Base-by-base conservation (phyloP, 2,113 vertebrate genomes). In the Rafetus swinhoei region DNA sequence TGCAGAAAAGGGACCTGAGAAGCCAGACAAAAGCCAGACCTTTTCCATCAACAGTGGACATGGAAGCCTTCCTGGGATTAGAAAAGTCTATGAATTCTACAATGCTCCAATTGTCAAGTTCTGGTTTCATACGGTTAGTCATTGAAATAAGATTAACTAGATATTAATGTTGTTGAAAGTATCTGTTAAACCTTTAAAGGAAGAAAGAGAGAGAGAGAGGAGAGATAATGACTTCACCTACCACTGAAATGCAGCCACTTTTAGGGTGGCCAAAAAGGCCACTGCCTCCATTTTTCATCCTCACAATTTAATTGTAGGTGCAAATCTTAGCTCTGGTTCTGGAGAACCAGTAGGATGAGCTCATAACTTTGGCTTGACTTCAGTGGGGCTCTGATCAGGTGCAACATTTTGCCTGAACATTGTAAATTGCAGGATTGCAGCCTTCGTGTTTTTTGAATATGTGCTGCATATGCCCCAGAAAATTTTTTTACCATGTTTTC, bases 71-170 rank as follows among this genome's bases (percentile, higher is more conserved):
- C 97, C 98, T 15, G 97, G 98, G 95, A 98, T 98, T 81, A 98
- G 97, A 82, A 99, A 98, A 97, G 87, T 99, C 84, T 99, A 98
- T 90, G 99, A 99, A 88, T 99, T 99, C 98, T 99, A 99, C 98
- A 99, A 97, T 0, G 99, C 99, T 79, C 99, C 99, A 12, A 99
- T 99, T 93, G 99, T 99, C 97, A 99, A 99, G 96, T 99, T 99
- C 97, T 99, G 99, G 99, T 99, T 99, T 98, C 99, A 99, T 94
- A 99, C 99, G 94, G 99, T 99, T 97, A 82, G 99, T 99, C 29
- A 54, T 69, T 62, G 2, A 3, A 3, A 21, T 84, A 86, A 62
- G 92, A 81, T 29, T 53, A 29, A 35, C 9, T 3, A 1, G 15
- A 79, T 82, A 81, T 35, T 53, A 35, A 50, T 25, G 50, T 16